Conservation (phyloP, 2,797 vertebrate species). For the Coracias cyanogaster region DNA sequence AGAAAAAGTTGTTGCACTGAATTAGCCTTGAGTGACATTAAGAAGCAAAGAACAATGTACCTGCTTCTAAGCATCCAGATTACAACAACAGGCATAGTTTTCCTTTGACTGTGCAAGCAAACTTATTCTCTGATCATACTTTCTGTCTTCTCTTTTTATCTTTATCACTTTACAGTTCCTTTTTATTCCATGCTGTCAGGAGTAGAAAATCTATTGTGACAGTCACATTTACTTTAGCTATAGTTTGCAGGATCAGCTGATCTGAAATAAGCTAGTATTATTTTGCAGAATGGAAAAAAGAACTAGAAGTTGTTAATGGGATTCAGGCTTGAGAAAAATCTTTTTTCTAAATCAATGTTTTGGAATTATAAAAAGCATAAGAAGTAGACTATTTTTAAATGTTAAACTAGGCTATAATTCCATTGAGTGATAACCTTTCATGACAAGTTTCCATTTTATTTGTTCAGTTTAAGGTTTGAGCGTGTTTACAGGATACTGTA, state of each 20-base stretch:
- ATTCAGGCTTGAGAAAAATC: background rate
- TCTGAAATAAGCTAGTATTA: background rate
- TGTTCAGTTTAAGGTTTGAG: background rate
- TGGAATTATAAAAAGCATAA: background rate
- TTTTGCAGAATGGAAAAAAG: background rate
- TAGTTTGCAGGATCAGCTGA: background rate
- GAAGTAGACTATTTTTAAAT: background rate
- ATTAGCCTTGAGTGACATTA: background rate
- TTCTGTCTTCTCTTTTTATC: background rate
- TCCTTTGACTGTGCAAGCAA: background rate
- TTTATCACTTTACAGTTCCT: background rate
- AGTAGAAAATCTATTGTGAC: background rate
- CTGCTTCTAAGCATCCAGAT: background rate
- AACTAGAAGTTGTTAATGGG: background rate
- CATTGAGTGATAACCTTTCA: background rate
- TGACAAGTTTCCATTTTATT: background rate
- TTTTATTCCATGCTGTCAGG: background rate
- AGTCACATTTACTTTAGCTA: background rate
- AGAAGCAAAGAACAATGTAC: background rate
- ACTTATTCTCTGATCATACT: background rate
- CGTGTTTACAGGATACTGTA: background rate
- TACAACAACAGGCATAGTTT: background rate
- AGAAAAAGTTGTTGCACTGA: background rate
- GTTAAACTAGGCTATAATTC: background rate
- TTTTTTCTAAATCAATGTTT: background rate